phyloP scores from a whole-genome alignment of 2,797 vertebrate species.

The Tarsius wallacei region DNA sequence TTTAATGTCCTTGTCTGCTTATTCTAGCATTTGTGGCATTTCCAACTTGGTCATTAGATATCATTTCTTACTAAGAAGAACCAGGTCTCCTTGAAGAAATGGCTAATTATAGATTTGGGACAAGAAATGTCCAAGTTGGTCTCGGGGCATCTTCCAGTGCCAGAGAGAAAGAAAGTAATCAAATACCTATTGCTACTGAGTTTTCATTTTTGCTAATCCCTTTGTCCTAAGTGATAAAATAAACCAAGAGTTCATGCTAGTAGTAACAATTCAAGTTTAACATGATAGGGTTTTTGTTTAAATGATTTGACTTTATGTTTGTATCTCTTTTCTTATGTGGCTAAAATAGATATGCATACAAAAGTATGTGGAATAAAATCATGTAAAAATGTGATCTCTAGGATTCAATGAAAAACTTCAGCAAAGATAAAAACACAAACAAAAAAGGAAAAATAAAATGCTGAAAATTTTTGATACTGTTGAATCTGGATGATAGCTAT shows the following conservation, averaged over 20 bases:
- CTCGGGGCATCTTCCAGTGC: neutral
- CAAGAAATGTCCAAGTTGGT: neutral
- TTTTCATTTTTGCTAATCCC: neutral
- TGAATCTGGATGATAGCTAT: neutral
- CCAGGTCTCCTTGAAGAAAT: neutral
- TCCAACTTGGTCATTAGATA: neutral
- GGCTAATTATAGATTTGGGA: neutral
- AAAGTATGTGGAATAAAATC: neutral
- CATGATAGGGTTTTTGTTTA: neutral
- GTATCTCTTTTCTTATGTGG: neutral
- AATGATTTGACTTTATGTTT: neutral
- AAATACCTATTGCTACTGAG: neutral
- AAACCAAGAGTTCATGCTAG: neutral
- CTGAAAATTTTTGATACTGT: neutral
- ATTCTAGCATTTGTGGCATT: neutral
- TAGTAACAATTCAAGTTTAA: neutral
- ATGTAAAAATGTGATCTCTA: neutral
- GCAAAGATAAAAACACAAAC: neutral
- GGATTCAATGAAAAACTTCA: neutral
- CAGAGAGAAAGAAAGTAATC: neutral
- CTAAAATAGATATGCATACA: neutral
- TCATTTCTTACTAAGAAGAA: neutral
- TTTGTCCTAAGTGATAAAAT: conserved; percentile 10
- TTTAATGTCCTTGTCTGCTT: neutral
- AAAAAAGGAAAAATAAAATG: neutral